A percentile compares a stretch with the other conserved stretches of the same genome.
phyloP scores from a whole-genome alignment of 2,797 vertebrate genomes.

The Odontamblyopus lacepedii region DNA sequence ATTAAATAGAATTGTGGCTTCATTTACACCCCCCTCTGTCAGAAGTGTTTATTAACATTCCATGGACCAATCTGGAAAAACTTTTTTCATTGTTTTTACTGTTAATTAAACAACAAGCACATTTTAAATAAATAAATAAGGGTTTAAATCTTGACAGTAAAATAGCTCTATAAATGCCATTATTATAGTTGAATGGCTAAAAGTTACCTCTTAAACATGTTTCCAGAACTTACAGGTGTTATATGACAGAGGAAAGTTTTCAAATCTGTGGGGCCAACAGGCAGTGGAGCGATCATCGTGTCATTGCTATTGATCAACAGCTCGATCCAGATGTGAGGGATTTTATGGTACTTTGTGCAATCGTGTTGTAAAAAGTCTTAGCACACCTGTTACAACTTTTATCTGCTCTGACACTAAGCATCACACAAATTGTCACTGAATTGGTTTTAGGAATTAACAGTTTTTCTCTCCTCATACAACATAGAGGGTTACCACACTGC shows the following conservation, averaged over 20 bases:
- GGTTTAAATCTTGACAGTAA: not conserved
- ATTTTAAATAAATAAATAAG: not conserved
- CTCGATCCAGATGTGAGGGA: conserved; percentile 23
- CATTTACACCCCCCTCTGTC: too few species aligned
- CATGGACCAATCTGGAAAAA: too few species aligned
- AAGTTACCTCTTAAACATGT: not conserved
- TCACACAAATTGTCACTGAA: conserved; percentile 14
- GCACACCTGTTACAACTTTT: conserved; percentile 33
- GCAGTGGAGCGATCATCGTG: conserved; percentile 39
- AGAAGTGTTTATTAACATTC: too few species aligned
- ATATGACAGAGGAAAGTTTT: conserved; percentile 19
- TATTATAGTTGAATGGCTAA: not conserved
- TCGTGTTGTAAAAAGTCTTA: conserved; percentile 17
- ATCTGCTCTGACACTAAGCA: conserved; percentile 23
- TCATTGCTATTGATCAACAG: conserved; percentile 47
- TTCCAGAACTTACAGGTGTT: conserved; percentile 2
- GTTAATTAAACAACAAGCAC: too few species aligned
- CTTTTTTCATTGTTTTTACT: too few species aligned
- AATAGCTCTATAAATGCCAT: not conserved
- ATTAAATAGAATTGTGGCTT: too few species aligned
- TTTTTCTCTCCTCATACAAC: conserved; percentile 13
- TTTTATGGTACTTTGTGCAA: conserved; percentile 38
- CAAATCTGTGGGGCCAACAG: conserved; percentile 8
- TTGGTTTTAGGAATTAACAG: conserved; percentile 4
- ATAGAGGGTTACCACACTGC: conserved; percentile 13